Evolutionary conservation across 2,888 invertebrate genomes (phyloP), one percentile per base, ranked within the genome.

Genomic region (Emesis furor): DNA sequence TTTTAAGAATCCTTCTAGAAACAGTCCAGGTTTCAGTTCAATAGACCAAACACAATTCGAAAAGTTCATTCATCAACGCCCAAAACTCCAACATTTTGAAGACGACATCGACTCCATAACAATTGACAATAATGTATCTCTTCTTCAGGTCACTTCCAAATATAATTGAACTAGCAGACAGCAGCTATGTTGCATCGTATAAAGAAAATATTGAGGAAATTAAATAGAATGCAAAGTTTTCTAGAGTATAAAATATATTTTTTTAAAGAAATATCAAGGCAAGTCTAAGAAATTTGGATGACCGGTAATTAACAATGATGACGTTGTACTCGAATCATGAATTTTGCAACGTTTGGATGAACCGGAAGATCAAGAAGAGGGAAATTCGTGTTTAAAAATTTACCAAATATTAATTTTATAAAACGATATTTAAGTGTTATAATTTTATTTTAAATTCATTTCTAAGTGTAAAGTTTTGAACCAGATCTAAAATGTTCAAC

Each of bases 191-290:
- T 59, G n/a, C 17, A 59, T 5, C 17, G 55, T 17, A 55, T 55
- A 55, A 55, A 55, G 55, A 55, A 55, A 55, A 55, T n/a, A 55
- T 55, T n/a, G 55, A 55, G 55, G n/a, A 55, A 14, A 55, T 55
- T 55, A 59, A 59, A 59, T 59, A 17, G 55, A 59, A 59, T 59
- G 55, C 55, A 59, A 59, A 59, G n/a, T 59, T 59, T 17, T 59
- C 55, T 59, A 59, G 55, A 59, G 55, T 62, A 59, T 24, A 59
- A 59, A 59, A 59, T 59, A 17, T 24, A 59, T 8, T 17, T 59
- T 59, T 59, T 24, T 59, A 59, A 59, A 7, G 8, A 59, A 59
- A 59, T 7, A 10, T 6, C 24, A 59, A 24, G 24, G 59, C 1
- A 59, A 59, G 24, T 59, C 59, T 8, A 24, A 0, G 59, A 59